A percentile compares a stretch with the other conserved stretches of the same genome.
Conservation (phyloP, 2,797 vertebrate genomes). For the Chlorospingus flavigularis region DNA sequence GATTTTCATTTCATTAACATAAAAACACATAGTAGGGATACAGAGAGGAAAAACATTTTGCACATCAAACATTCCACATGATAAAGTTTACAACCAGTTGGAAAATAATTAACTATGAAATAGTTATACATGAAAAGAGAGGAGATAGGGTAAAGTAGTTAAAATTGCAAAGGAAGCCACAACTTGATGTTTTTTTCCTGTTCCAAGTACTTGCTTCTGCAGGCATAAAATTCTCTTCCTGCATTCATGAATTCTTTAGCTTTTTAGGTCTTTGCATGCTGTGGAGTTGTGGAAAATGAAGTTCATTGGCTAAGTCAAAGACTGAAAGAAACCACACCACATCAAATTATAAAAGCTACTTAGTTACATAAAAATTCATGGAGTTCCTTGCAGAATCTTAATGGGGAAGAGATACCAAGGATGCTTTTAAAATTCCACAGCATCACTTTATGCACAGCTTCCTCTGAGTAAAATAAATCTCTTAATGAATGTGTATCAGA, state of each 20-base stretch:
- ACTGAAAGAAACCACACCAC: neutral
- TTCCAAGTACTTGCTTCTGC: neutral
- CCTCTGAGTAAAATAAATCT: neutral
- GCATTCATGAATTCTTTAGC: neutral
- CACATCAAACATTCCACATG: neutral
- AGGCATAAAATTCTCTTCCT: neutral
- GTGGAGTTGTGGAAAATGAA: neutral
- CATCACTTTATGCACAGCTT: neutral
- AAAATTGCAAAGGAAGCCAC: neutral
- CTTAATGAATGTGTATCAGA: neutral
- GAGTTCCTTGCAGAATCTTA: neutral
- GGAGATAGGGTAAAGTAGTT: neutral
- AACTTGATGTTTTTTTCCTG: neutral
- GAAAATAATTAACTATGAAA: neutral
- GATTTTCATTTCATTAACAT: neutral
- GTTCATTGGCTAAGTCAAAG: neutral
- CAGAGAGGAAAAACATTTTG: neutral
- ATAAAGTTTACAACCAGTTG: neutral
- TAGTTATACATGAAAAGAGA: neutral
- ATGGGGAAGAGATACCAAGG: neutral
- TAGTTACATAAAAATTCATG: neutral
- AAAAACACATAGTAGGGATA: neutral
- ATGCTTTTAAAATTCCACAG: neutral
- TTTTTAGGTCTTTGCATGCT: neutral
- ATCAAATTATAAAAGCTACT: neutral